Conservation (phyloP, 2,888 invertebrate species). For the Aphidius colemani region DNA sequence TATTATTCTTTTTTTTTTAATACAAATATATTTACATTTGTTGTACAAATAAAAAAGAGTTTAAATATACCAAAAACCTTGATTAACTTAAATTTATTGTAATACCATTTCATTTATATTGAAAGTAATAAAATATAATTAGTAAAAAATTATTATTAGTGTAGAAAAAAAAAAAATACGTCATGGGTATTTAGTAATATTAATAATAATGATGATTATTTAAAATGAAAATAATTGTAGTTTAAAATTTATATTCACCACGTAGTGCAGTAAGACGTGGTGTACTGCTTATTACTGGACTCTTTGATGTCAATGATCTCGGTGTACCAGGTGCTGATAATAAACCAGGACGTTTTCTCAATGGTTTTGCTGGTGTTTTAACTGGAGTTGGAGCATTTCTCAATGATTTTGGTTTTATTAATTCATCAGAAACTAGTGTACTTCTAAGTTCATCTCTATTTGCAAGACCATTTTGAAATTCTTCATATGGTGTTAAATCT, state of each 20-base stretch:
- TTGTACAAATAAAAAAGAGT: no score
- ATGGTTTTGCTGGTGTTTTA: slow-evolving; percentile 49
- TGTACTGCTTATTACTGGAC: slow-evolving; percentile 33
- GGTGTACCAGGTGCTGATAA: slow-evolving; percentile 36
- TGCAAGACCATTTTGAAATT: slow-evolving; percentile 63
- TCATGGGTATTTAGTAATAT: neutral
- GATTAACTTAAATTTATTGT: no score
- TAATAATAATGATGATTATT: neutral
- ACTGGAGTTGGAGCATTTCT: slow-evolving; percentile 44
- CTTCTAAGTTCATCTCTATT: slow-evolving; percentile 64
- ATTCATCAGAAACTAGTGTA: slow-evolving; percentile 60
- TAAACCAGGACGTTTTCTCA: slow-evolving; percentile 42
- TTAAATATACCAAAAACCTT: no score
- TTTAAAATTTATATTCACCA: slow-evolving; percentile 3
- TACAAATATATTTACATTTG: no score
- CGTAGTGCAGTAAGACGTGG: slow-evolving; percentile 36
- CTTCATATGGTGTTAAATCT: slow-evolving; percentile 45
- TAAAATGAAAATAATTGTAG: neutral
- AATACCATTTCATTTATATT: neutral
- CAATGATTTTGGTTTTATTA: slow-evolving; percentile 33
- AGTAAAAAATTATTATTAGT: neutral
- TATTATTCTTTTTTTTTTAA: no score
- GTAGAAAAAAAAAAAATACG: neutral
- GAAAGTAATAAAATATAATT: slow-evolving; percentile 1
- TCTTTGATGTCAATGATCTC: slow-evolving; percentile 29